These are phyloP conservation scores for Brachionus rubens DNA, from an alignment of 1,140 invertebrate genomes.

Conservation along the genomic window DNA sequence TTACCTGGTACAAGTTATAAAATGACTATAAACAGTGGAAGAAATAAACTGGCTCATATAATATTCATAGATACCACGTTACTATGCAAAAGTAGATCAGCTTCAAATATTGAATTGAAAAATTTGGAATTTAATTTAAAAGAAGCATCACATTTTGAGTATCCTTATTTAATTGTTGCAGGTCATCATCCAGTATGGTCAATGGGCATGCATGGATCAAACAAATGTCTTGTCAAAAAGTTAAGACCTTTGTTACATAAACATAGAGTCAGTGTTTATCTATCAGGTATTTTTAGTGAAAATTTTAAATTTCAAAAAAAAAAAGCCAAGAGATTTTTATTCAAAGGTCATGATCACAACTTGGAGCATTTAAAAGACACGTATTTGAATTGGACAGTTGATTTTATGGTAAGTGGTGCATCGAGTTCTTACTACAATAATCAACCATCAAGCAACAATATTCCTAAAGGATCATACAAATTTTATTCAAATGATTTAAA, in stretches of 20 bases:
- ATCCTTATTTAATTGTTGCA: constrained; percentile 61
- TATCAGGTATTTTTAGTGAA: constrained; percentile 61
- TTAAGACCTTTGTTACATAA: constrained; percentile 61
- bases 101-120: constrained; percentile 55
- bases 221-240: constrained; percentile 57
- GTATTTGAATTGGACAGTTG: constrained; percentile 48
- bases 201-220: constrained; percentile 61
- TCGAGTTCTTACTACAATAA: constrained; percentile 57
- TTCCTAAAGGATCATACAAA: constrained; percentile 53
- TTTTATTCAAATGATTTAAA: constrained; percentile 55
- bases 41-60: constrained; percentile 52
- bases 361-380: constrained; percentile 53
- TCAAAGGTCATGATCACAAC: constrained; percentile 62
- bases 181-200: constrained; percentile 65
- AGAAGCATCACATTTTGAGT: neutral
- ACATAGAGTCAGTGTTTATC: constrained; percentile 61
- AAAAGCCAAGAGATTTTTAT: neutral
- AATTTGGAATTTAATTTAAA: constrained; percentile 58
- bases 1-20: constrained; percentile 61
- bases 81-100: constrained; percentile 58
- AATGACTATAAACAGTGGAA: constrained; percentile 50
- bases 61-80: constrained; percentile 61
- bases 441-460: constrained; percentile 50
- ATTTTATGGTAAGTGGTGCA: constrained; percentile 58
- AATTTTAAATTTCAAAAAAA: constrained; percentile 49